These are phyloP conservation scores for Erpetoichthys calabaricus DNA, from an alignment of 2,797 vertebrate species.

Conservation along the genomic window DNA sequence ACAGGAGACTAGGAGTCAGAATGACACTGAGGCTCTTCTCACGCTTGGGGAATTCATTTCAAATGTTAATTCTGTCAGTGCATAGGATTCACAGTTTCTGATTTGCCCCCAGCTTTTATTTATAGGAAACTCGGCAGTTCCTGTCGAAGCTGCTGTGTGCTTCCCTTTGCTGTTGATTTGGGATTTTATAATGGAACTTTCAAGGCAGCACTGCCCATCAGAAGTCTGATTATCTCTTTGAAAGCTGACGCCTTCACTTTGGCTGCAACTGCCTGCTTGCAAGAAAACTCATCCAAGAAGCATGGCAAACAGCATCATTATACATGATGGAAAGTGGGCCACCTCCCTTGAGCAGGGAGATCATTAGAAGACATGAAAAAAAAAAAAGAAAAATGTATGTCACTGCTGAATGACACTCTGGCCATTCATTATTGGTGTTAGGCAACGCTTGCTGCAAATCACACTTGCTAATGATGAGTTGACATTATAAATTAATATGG, in stretches of 20 bases:
- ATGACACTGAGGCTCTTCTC: no score
- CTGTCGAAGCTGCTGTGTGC: not conserved
- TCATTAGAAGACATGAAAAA: not conserved
- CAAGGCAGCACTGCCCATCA: no score
- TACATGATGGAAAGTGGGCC: not conserved
- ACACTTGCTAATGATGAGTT: not conserved
- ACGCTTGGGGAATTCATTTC: no score
- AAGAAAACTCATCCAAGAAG: no score
- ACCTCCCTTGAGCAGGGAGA: not conserved
- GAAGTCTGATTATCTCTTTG: no score
- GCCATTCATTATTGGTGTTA: not conserved
- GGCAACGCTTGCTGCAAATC: not conserved
- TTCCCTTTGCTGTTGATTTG: not conserved
- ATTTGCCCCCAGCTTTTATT: not conserved
- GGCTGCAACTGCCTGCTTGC: not conserved
- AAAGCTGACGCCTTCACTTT: no score
- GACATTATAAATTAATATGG: not conserved
- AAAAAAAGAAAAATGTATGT: not conserved
- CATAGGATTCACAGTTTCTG: not conserved
- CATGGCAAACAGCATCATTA: not conserved
- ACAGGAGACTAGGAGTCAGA: no score
- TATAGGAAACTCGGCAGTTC: no score
- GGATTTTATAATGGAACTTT: no score
- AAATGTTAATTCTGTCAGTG: no score
- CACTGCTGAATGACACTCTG: not conserved